These are phyloP conservation scores for pig (Sus scrofa) DNA, from an alignment of 2,113 vertebrate genomes.

Conservation along the genomic window T2T-Sscrofa CM000830.6:83778501-83779000, in stretches of 20 bases:
- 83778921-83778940: slow-evolving; percentile 57
- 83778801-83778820: slow-evolving; percentile 48
- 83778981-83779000: slow-evolving; percentile 58
- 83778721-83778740: slow-evolving; percentile 5
- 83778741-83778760: background rate
- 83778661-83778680: background rate
- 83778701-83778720: background rate
- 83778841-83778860: no score
- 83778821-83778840: background rate
- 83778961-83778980: slow-evolving; percentile 27
- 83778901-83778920: slow-evolving; percentile 48
- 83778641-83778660: background rate
- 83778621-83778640: background rate
- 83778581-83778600: background rate
- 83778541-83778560: background rate
- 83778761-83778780: background rate
- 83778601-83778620: background rate
- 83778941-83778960: slow-evolving; percentile 47
- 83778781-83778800: background rate
- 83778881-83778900: slow-evolving; percentile 32
- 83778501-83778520: background rate
- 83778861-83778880: slow-evolving; percentile 23
- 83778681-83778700: background rate
- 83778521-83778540: background rate
- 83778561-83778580: slow-evolving; percentile 30